These are phyloP conservation scores for Sminthurides bifidus DNA, from an alignment of 1,140 invertebrate species.

Conservation along the genomic window DNA sequence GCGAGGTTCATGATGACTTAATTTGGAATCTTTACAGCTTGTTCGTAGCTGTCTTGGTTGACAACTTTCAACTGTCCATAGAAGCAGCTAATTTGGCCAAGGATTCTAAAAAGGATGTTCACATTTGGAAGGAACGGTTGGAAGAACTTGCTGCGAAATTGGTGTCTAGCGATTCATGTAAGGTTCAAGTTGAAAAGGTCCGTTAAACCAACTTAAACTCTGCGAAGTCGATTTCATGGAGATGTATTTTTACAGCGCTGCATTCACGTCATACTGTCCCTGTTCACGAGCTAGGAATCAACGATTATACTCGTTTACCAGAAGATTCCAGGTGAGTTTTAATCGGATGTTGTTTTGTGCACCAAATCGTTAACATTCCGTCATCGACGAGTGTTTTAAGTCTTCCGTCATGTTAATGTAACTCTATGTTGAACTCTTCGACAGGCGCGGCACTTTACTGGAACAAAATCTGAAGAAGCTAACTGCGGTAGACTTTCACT, in stretches of 20 bases:
- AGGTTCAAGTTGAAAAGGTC: not conserved
- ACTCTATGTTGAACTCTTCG: not conserved
- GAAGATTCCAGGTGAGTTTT: constrained; percentile 9
- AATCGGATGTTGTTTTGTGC: not conserved
- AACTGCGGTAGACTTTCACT: constrained; percentile 22
- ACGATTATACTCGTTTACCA: constrained; percentile 18
- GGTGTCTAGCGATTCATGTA: not conserved
- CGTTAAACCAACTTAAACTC: not conserved
- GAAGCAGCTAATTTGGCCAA: constrained; percentile 16
- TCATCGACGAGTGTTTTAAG: not conserved
- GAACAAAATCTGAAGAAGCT: constrained; percentile 14
- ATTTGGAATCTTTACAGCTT: constrained; percentile 18
- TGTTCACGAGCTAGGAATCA: constrained; percentile 7
- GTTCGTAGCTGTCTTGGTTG: constrained; percentile 35
- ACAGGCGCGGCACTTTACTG: constrained; percentile 9
- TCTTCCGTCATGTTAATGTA: not conserved
- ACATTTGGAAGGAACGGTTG: constrained; percentile 8
- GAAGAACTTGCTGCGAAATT: not conserved
- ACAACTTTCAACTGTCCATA: constrained; percentile 34
- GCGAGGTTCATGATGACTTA: not conserved
- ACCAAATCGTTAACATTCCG: not conserved
- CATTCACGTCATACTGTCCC: not conserved
- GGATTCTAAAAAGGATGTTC: constrained; percentile 4
- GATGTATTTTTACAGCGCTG: not conserved
- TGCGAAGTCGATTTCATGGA: not conserved